Percentiles rank a stretch among this genome's conserved stretches.
Conservation (phyloP, 2,113 vertebrate genomes). For the Columbina picui region DNA sequence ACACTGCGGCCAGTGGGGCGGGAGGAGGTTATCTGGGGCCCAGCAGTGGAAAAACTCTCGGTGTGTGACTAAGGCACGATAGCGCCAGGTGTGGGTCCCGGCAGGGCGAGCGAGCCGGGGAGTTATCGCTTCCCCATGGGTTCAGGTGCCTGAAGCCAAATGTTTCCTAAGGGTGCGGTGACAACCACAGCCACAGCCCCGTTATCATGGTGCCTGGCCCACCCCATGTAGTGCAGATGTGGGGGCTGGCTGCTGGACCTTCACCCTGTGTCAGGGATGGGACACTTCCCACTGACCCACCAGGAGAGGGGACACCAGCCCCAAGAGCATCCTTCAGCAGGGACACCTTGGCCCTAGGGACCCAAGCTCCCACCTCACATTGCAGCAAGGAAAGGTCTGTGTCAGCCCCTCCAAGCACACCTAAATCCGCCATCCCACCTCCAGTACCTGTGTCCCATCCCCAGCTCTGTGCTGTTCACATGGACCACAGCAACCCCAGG, state of each 20-base stretch:
- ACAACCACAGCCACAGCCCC: slow-evolving; percentile 41
- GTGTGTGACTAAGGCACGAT: slow-evolving; percentile 52
- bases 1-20: background rate
- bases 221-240: background rate
- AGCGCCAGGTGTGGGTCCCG: slow-evolving; percentile 58
- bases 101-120: background rate
- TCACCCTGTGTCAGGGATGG: rapidly evolving
- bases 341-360: background rate
- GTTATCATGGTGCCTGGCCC: slow-evolving; percentile 34
- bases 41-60: background rate
- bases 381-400: background rate
- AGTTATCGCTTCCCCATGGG: slow-evolving; percentile 48
- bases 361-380: rapidly evolving
- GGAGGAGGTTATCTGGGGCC: slow-evolving; percentile 67
- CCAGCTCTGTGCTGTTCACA: background rate
- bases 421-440: background rate
- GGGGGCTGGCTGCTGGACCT: background rate
- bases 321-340: background rate
- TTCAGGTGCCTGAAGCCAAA: slow-evolving; percentile 64
- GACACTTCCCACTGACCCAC: background rate
- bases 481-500: background rate
- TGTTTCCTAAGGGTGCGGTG: slow-evolving; percentile 71
- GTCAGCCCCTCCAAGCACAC: background rate
- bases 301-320: rapidly evolving
- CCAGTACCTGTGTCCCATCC: background rate